Conservation (phyloP, 1,140 invertebrate species). For the Arctopsyche grandis region DNA sequence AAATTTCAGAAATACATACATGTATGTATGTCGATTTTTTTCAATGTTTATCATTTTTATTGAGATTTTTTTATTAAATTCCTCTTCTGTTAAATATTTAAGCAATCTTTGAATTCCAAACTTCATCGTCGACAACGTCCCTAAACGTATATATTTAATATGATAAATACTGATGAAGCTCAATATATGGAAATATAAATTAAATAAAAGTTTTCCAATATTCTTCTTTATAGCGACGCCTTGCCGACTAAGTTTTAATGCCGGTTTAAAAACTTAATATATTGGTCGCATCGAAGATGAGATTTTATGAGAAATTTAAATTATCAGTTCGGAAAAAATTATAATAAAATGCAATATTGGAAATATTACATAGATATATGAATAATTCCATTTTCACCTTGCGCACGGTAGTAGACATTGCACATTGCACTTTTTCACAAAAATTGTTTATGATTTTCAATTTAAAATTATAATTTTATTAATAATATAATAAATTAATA, state of each 20-base stretch:
- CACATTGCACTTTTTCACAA: no score
- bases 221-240: not conserved
- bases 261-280: conserved; percentile 27
- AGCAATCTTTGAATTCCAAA: no score
- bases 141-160: not conserved
- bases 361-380: not conserved
- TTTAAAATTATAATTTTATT: no score
- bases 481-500: no score
- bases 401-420: no score
- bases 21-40: not conserved
- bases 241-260: conserved; percentile 18
- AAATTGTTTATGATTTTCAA: no score
- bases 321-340: no score
- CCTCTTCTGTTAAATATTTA: no score
- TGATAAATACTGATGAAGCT: conserved; percentile 23
- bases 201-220: conserved; percentile 25
- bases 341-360: not conserved
- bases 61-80: no score
- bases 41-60: no score
- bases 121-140: no score
- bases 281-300: not conserved
- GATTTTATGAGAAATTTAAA: not conserved
- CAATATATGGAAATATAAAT: no score
- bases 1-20: not conserved
- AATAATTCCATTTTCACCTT: not conserved